phyloP scores from a whole-genome alignment of 1,140 invertebrate genomes.

The Branchinecta lindahli region DNA sequence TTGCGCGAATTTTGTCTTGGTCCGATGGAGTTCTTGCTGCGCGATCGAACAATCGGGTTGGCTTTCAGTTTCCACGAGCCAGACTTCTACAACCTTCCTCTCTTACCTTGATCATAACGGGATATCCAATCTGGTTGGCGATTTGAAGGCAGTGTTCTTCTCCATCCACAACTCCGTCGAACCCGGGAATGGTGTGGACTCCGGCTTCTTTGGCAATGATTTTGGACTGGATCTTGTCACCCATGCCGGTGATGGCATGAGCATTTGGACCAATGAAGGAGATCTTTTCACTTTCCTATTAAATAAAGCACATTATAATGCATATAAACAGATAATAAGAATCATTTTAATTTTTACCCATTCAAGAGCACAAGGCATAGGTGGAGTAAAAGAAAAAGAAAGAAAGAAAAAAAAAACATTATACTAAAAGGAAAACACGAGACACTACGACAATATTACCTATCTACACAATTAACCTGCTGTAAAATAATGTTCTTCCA shows the following conservation, averaged over 20 bases:
- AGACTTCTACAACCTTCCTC: no score
- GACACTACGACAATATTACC: no score
- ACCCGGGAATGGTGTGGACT: conserved; percentile 42
- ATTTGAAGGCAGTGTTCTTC: conserved; percentile 45
- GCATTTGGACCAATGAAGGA: conserved; percentile 50
- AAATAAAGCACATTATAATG: conserved; percentile 16
- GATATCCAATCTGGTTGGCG: conserved; percentile 47
- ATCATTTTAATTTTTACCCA: no score
- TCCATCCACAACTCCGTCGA: conserved; percentile 37
- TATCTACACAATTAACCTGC: no score
- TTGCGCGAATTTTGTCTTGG: no score
- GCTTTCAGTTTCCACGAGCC: no score
- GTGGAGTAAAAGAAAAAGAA: conserved; percentile 5
- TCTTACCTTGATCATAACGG: conserved; percentile 50
- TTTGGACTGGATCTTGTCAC: conserved; percentile 58
- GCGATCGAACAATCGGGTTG: no score
- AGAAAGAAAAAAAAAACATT: conserved; percentile 1
- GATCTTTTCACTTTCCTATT: conserved; percentile 34
- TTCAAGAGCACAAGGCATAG: conserved; percentile 9
- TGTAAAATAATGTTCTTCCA: no score
- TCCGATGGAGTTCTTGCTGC: no score
- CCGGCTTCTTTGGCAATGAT: conserved; percentile 47
- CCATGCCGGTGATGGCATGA: conserved; percentile 47
- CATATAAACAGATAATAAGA: not conserved
- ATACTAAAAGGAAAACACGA: no score